Percentiles rank a stretch among this genome's conserved stretches.
Evolutionary conservation across 2,888 invertebrate genomes (phyloP).

Genomic region (Augiades crinisus): DNA sequence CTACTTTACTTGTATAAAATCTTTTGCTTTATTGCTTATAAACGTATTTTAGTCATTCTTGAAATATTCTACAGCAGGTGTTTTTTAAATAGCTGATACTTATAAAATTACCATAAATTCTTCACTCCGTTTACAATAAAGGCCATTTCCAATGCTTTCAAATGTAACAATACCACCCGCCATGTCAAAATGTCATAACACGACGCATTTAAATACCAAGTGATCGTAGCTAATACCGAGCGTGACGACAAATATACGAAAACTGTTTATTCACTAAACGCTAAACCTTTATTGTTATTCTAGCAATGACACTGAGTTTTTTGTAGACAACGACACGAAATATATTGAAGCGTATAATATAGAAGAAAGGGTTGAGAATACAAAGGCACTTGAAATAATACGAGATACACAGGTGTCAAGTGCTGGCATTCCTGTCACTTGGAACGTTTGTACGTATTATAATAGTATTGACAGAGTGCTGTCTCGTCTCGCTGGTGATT

Average conservation of each 20-base stretch:
- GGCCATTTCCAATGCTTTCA: constrained; percentile 22
- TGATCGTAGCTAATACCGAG: constrained; percentile 22
- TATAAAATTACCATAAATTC: constrained; percentile 24
- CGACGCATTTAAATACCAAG: constrained; percentile 8
- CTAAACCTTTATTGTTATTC: constrained; percentile 26
- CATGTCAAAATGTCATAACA: constrained; percentile 26
- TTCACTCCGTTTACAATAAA: constrained; percentile 13
- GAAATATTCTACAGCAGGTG: constrained; percentile 6
- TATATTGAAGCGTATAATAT: constrained; percentile 2
- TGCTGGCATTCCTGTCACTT: constrained; percentile 39
- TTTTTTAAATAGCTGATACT: constrained; percentile 16
- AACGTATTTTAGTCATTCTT: background rate
- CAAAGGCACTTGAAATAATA: constrained; percentile 18
- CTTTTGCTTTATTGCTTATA: background rate
- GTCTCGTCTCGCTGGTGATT: constrained; percentile 20
- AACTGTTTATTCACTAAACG: constrained; percentile 26
- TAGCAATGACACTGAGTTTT: constrained; percentile 19
- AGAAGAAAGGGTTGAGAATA: constrained; percentile 15
- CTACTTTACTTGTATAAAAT: too few species aligned
- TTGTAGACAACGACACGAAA: constrained; percentile 4
- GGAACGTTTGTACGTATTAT: constrained; percentile 25
- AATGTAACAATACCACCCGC: constrained; percentile 21
- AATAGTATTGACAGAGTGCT: constrained; percentile 21
- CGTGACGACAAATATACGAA: constrained; percentile 26
- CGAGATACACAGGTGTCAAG: constrained; percentile 44